Evolutionary conservation across 2,113 vertebrate species (phyloP), one percentile per base, ranked within the genome.

Genomic region (Bujurquina vittata): DNA sequence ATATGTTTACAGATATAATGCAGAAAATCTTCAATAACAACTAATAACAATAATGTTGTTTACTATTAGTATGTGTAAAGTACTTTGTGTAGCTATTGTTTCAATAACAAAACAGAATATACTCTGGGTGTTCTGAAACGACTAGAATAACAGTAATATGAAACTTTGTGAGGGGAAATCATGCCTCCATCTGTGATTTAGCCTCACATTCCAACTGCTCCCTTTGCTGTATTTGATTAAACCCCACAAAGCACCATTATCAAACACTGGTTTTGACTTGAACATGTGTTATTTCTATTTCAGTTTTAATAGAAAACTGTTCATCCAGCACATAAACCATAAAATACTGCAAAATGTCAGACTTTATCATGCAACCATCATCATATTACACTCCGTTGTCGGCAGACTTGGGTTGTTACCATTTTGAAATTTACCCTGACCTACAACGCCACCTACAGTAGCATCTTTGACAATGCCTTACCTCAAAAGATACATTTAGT

Each of bases 261-360:
- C 82, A 93, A 91, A 78, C 91, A 93, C 84, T 86, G 81, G 61
- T 88, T 86, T 74, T 90, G 87, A 92, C 88, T 90, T 90, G 83
- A 90, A 88, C 92, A 90, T 91, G 88, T 93, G 92, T 92, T 92
- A 91, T 88, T 92, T 89, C 90, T 90, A 90, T 93, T 91, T 87
- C 60, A 90, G 52, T 92, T 93, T 94, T 94, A 94, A 93, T 94
- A 93, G 88, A 95, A 95, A 95, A 90, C 78, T 79, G 78, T 92
- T 91, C 83, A 95, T 88, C 89, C 88, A 91, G 88, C 79, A 94
- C 80, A 92, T 80, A 91, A 93, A 93, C 88, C 85, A 91, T 89
- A 92, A 91, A 90, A 90, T 77, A 87, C 79, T 88, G 85, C 77
- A 81, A 87, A 91, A 92, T 55, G 76, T 89, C 84, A 88, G 89